Evolutionary conservation across 1,140 invertebrate genomes (phyloP).

Genomic region (Scaptomyza montana): DNA sequence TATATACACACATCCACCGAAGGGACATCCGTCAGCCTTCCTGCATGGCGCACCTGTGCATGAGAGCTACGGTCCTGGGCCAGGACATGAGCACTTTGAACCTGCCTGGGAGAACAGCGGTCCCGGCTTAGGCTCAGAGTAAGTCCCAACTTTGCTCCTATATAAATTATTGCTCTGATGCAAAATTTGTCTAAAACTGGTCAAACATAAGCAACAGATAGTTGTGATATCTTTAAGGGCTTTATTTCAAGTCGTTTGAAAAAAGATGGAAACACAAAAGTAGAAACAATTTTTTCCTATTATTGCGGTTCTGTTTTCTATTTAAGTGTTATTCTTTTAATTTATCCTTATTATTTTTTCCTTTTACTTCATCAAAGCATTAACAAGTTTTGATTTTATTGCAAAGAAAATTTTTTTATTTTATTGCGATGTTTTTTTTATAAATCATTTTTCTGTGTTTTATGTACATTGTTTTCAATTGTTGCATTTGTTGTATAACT

Average conservation of each 20-base stretch:
- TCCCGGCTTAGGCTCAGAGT: slow-evolving; percentile 86
- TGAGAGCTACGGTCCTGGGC: slow-evolving; percentile 77
- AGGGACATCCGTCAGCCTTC: slow-evolving; percentile 77
- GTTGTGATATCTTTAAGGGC: too few relatives aligned
- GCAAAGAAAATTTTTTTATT: too few relatives aligned
- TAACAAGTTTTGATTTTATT: too few relatives aligned
- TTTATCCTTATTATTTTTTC: too few relatives aligned
- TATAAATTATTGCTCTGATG: neutral
- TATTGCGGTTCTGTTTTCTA: too few relatives aligned
- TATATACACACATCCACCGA: slow-evolving; percentile 81
- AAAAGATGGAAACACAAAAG: too few relatives aligned
- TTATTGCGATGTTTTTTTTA: too few relatives aligned
- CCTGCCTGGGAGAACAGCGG: slow-evolving; percentile 85
- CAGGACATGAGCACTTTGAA: slow-evolving; percentile 79
- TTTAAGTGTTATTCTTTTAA: too few relatives aligned
- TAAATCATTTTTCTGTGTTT: slow-evolving; percentile 8
- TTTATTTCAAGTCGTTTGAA: too few relatives aligned
- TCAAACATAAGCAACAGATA: neutral
- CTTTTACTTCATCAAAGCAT: too few relatives aligned
- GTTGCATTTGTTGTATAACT: neutral
- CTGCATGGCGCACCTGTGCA: slow-evolving; percentile 80
- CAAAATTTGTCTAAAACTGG: neutral
- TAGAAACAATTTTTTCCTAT: too few relatives aligned
- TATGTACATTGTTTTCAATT: neutral
- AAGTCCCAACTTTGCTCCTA: slow-evolving; percentile 64